Evolutionary conservation across 2,797 vertebrate species (phyloP).

Genomic region (Falco concolor): DNA sequence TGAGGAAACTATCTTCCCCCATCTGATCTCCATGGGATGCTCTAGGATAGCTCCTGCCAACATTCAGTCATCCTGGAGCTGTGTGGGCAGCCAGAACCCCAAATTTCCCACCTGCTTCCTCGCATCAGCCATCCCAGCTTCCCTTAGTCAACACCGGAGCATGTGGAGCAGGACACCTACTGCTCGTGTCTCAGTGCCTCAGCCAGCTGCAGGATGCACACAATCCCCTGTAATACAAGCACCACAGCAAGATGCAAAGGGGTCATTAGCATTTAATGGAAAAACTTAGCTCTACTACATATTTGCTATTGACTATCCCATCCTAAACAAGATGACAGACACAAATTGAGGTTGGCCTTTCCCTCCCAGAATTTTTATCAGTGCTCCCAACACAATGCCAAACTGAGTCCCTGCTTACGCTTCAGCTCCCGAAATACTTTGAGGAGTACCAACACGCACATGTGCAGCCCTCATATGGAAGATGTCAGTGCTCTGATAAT

Average conservation of each 20-base stretch:
- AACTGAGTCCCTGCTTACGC: not conserved
- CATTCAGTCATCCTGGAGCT: not conserved
- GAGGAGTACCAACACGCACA: not conserved
- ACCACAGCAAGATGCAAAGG: accelerated
- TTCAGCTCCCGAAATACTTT: not conserved
- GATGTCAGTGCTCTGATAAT: not conserved
- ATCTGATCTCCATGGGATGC: not conserved
- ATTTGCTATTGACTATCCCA: not conserved
- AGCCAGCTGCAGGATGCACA: not conserved
- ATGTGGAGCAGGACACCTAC: not conserved
- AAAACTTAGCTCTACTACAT: not conserved
- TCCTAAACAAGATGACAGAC: not conserved
- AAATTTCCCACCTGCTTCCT: not conserved
- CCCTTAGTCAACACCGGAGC: not conserved
- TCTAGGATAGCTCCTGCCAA: not conserved
- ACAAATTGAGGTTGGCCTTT: not conserved
- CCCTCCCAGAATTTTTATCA: not conserved
- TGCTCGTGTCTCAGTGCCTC: accelerated
- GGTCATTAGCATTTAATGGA: not conserved
- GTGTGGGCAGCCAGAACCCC: not conserved
- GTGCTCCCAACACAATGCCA: not conserved
- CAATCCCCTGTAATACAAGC: not conserved
- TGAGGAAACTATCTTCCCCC: not conserved
- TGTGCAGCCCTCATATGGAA: not conserved
- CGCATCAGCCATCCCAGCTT: not conserved